Evolutionary conservation across 2,797 vertebrate genomes (phyloP), one percentile per base, ranked within the genome.

Genomic region (Ctenopoma kingsleyae): DNA sequence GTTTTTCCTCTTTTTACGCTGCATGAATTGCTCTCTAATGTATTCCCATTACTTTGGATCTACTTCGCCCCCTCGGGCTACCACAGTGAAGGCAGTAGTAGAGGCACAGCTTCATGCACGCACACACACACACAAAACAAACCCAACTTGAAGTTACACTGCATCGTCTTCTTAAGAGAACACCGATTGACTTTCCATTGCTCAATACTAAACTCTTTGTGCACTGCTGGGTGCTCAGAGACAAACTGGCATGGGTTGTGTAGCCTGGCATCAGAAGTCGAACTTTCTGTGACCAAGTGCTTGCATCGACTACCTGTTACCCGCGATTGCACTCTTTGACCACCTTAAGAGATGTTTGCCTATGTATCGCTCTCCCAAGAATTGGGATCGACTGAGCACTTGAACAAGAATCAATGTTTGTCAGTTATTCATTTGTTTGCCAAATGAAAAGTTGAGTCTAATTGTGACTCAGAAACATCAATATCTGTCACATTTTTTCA

Each of bases 41-140:
- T 90, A 91, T 91, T 93, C 89, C 87, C 89, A 92, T 91, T 92
- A 90, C 91, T 89, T 92, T 88, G 89, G 86, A 92, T 93, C 87
- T 83, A 81, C 88, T 87, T 86, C 25, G 74, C 25, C 89, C 90
- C 92, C 89, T 89, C 78, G 57, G 90, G 91, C 87, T 85, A 86
- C 83, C 78, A 76, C 80, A 81, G 70, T 79, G 81, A 85, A 90
- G 78, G 84, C 87, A 78, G 80, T 59, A 80, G 76, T 58, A 56
- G 60, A 86, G 75, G 70, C 83, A 83, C 79, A 76, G 55, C 60
- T 61, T 53, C 72, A 68, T 49, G 20, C 81, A 49, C 81, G 75
- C 74, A 74, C 55, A 51, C 46, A 73, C 67, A 19, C 19, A 7
- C 19, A 46, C 30, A 55, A 67, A 57, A 55, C 43, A 61, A 51